Percentiles rank a stretch among this genome's conserved stretches.
phyloP scores from a whole-genome alignment of 2,888 invertebrate genomes.

The Zeuzera pyrina region DNA sequence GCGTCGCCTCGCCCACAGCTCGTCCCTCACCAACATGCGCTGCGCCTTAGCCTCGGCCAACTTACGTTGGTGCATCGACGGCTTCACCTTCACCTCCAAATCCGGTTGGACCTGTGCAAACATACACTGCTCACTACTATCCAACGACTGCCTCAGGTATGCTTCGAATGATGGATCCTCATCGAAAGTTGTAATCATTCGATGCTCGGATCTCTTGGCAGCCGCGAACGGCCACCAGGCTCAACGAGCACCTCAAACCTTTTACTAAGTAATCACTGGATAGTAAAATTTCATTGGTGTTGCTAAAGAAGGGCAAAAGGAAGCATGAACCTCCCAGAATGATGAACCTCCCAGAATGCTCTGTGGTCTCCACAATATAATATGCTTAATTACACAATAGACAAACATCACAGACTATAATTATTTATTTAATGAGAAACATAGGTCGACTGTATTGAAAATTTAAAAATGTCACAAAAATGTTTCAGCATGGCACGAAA shows the following conservation, averaged over 20 bases:
- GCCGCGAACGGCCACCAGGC: constrained; percentile 41
- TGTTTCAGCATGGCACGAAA: too few species aligned
- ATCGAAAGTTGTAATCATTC: constrained; percentile 51
- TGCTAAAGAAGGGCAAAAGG: too few species aligned
- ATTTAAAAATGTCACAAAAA: too few species aligned
- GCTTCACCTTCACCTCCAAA: constrained; percentile 96
- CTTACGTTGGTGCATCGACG: constrained; percentile 86
- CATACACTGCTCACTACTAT: background rate
- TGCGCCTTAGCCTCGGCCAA: constrained; percentile 89
- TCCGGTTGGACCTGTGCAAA: constrained; percentile 79
- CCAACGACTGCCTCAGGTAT: background rate
- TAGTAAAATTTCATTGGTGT: too few species aligned
- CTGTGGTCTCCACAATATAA: too few species aligned
- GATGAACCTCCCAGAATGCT: too few species aligned
- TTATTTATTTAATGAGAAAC: too few species aligned
- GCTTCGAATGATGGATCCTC: constrained; percentile 38
- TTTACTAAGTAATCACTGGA: constrained; percentile 71
- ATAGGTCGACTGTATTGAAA: too few species aligned
- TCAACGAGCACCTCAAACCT: constrained; percentile 68
- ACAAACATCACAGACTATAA: too few species aligned
- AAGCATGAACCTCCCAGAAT: too few species aligned
- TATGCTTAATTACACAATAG: too few species aligned
- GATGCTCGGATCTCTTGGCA: constrained; percentile 56
- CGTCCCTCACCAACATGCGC: constrained; percentile 79
- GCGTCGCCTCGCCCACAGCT: constrained; percentile 78